phyloP scores from a whole-genome alignment of 2,113 vertebrate genomes.

The Malurus cyaneus region DNA sequence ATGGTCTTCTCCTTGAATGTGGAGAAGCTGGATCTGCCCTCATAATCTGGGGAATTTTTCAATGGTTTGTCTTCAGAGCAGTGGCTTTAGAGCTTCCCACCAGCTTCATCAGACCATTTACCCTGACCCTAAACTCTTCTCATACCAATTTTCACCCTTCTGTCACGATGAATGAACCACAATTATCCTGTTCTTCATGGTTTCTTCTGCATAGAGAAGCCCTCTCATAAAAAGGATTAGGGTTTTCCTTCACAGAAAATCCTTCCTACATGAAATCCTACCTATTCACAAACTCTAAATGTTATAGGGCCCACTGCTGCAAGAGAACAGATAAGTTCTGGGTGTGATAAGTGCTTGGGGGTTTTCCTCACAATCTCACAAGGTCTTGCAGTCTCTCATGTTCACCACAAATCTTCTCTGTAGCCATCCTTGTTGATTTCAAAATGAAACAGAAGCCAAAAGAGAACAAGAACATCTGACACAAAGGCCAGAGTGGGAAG shows the following conservation, averaged over 20 bases:
- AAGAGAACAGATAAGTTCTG: not conserved
- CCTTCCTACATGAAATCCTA: not conserved
- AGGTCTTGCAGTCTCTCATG: not conserved
- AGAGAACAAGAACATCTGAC: not conserved
- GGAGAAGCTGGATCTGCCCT: not conserved
- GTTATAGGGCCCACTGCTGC: not conserved
- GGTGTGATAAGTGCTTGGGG: not conserved
- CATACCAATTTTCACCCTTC: not conserved
- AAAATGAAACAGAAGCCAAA: not conserved
- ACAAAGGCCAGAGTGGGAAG: rapidly evolving
- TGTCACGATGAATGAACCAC: not conserved
- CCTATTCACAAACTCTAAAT: not conserved
- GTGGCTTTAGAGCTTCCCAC: not conserved
- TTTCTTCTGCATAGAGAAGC: not conserved
- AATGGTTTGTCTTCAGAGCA: not conserved
- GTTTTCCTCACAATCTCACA: not conserved
- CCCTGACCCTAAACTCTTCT: not conserved
- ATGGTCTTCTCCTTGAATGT: not conserved
- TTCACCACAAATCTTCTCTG: not conserved
- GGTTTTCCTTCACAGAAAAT: not conserved
- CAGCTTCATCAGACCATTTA: not conserved
- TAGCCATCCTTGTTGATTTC: not conserved
- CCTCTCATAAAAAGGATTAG: not conserved
- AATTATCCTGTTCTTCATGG: not conserved
- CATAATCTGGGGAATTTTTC: not conserved